Percentiles rank a stretch among this genome's conserved stretches.
Conservation (phyloP, 2,797 vertebrate species). For the Darevskia mixta region DNA sequence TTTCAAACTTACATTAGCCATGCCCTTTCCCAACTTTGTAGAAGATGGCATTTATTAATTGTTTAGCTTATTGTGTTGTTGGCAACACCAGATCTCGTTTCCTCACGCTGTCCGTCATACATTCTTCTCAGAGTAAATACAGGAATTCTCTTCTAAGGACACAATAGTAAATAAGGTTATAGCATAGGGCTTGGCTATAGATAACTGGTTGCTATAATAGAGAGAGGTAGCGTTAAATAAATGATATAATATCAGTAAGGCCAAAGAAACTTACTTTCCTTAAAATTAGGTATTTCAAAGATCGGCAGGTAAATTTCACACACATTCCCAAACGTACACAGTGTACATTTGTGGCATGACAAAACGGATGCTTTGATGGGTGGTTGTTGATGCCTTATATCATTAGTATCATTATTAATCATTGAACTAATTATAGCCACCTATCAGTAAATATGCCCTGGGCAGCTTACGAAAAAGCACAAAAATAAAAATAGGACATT, state of each 20-base stretch:
- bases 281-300: background rate
- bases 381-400: too few relatives aligned
- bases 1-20: too few relatives aligned
- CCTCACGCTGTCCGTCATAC: background rate
- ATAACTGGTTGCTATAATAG: background rate
- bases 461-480: too few relatives aligned
- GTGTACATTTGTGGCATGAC: background rate
- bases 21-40: too few relatives aligned
- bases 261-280: background rate
- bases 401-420: too few relatives aligned
- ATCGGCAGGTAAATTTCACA: background rate
- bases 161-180: background rate
- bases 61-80: background rate
- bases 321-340: background rate
- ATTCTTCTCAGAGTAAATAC: background rate
- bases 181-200: background rate
- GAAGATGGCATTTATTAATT: background rate
- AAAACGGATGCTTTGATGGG: background rate
- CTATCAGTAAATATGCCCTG: too few relatives aligned
- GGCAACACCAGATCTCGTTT: background rate
- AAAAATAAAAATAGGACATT: background rate
- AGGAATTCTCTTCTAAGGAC: background rate
- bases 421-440: too few relatives aligned
- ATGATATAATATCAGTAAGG: background rate
- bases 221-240: background rate